Percentiles rank a stretch among this genome's conserved stretches.
Conservation (phyloP, 2,797 vertebrate genomes). For the Sternotherus odoratus region DNA sequence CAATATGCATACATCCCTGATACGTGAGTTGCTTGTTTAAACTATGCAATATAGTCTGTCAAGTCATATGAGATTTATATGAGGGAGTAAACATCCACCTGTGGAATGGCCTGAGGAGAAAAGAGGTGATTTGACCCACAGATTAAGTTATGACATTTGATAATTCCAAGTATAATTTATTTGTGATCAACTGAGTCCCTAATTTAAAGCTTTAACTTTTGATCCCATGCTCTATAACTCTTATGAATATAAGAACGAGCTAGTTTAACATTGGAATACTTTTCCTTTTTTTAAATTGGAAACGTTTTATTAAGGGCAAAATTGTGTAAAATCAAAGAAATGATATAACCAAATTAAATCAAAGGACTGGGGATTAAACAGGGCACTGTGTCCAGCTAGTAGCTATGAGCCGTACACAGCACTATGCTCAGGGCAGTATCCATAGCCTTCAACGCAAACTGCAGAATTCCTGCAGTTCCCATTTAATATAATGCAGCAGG, state of each 20-base stretch:
- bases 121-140: background rate
- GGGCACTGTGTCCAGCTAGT: background rate
- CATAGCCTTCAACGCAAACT: background rate
- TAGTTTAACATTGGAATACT: background rate
- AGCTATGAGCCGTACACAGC: background rate
- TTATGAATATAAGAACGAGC: background rate
- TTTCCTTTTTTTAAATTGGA: background rate
- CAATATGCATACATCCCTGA: background rate
- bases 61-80: background rate
- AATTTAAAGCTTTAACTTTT: background rate
- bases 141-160: background rate
- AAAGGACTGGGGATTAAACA: background rate
- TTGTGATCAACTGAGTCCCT: background rate
- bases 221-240: background rate
- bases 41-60: background rate
- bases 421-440: background rate
- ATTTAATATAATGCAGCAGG: background rate
- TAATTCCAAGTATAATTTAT: background rate
- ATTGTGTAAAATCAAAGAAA: background rate
- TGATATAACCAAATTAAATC: background rate
- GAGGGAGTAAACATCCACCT: background rate
- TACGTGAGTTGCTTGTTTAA: background rate
- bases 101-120: background rate
- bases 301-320: background rate
- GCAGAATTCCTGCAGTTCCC: background rate